Percentiles rank a stretch among this genome's conserved stretches.
phyloP scores from a whole-genome alignment of 2,113 vertebrate genomes.

The Drymodes brunneopygia region DNA sequence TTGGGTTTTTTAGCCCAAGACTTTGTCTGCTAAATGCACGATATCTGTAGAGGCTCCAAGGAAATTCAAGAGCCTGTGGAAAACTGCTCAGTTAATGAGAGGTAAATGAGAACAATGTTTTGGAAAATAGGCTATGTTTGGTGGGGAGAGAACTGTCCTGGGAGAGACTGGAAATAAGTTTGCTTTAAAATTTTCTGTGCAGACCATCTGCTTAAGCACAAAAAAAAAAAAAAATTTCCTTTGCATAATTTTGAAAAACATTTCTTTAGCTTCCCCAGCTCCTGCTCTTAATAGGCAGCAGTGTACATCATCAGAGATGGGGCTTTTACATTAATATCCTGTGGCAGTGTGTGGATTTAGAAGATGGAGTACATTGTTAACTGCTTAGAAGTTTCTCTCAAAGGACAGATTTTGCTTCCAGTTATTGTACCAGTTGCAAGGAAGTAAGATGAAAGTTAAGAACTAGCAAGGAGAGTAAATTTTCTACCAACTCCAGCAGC shows the following conservation, averaged over 20 bases:
- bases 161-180: not conserved
- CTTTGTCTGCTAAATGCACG: not conserved
- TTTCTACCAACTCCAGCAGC: not conserved
- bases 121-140: not conserved
- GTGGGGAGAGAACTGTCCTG: not conserved
- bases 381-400: not conserved
- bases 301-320: not conserved
- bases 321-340: not conserved
- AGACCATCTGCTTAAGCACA: not conserved
- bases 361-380: not conserved
- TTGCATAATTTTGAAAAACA: not conserved
- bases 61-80: not conserved
- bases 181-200: not conserved
- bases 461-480: not conserved
- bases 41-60: not conserved
- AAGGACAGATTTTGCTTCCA: slow-evolving; percentile 19
- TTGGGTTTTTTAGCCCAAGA: not conserved
- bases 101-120: not conserved
- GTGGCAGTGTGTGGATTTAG: not conserved
- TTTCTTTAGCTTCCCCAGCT: not conserved
- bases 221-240: not conserved
- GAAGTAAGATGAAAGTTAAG: not conserved
- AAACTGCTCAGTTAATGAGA: not conserved
- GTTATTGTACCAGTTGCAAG: not conserved
- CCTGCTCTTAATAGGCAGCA: not conserved